Percentiles rank a stretch among this genome's conserved stretches.
Evolutionary conservation across 2,888 invertebrate species (phyloP).

Genomic region (Apeira syringaria): DNA sequence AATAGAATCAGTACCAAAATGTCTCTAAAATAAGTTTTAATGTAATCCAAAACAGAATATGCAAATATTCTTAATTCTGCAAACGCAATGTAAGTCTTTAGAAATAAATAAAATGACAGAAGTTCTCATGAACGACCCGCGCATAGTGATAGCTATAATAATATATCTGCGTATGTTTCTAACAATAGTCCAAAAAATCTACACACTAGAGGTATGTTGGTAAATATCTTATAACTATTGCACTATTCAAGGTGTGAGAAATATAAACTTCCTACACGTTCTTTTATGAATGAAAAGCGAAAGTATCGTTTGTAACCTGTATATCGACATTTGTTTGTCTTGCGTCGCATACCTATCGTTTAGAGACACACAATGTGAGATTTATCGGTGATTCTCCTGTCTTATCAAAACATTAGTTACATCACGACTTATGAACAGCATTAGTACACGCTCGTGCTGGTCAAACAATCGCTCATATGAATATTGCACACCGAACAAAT

Average conservation of each 20-base stretch:
- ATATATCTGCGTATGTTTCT: slow-evolving; percentile 27
- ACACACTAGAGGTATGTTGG: slow-evolving; percentile 30
- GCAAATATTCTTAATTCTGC: slow-evolving; percentile 20
- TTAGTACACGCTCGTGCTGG: slow-evolving; percentile 21
- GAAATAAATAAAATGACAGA: slow-evolving; percentile 35
- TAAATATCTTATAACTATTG: slow-evolving; percentile 27
- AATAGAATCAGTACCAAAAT: too few relatives aligned
- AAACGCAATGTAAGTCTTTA: slow-evolving; percentile 30
- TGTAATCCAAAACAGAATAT: too few relatives aligned
- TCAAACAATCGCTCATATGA: slow-evolving; percentile 25
- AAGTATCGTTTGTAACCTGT: slow-evolving; percentile 26
- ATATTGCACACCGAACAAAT: slow-evolving; percentile 37
- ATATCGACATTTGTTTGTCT: slow-evolving; percentile 23
- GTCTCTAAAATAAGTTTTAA: slow-evolving; percentile 6
- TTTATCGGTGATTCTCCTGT: slow-evolving; percentile 35
- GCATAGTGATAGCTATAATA: slow-evolving; percentile 28
- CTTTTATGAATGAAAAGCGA: slow-evolving; percentile 33
- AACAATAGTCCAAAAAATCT: slow-evolving; percentile 35
- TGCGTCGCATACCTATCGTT: slow-evolving; percentile 6
- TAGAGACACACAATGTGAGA: slow-evolving; percentile 23
- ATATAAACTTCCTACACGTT: slow-evolving; percentile 33
- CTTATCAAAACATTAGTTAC: slow-evolving; percentile 48
- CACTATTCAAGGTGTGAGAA: slow-evolving; percentile 35
- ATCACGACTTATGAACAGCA: slow-evolving; percentile 28
- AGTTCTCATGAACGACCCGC: slow-evolving; percentile 33